These are phyloP conservation scores for Eufriesea mexicana DNA, from an alignment of 1,140 invertebrate genomes.

Conservation along the genomic window DNA sequence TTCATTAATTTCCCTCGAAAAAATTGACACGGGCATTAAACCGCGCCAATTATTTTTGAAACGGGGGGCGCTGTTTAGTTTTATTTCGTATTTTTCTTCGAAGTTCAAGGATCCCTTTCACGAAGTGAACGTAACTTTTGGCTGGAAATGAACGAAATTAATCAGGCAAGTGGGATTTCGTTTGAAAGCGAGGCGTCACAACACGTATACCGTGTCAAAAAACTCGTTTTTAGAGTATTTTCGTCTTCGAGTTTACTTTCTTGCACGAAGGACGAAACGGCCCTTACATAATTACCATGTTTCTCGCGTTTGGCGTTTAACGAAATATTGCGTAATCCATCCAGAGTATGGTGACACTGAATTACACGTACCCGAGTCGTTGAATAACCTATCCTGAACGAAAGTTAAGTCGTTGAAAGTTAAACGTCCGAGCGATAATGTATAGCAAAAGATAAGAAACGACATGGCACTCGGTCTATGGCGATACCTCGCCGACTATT, in stretches of 20 bases:
- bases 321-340: background rate
- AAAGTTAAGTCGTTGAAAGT: background rate
- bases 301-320: background rate
- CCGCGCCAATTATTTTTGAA: background rate
- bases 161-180: background rate
- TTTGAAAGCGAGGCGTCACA: background rate
- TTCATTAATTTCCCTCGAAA: background rate
- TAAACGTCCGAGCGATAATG: background rate
- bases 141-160: background rate
- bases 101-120: no score
- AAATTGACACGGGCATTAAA: background rate
- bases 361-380: background rate
- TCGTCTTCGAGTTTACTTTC: background rate
- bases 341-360: background rate
- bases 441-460: background rate
- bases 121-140: background rate
- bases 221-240: background rate
- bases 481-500: background rate
- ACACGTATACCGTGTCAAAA: background rate
- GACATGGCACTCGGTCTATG: background rate
- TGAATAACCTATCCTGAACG: slow-evolving; percentile 10
- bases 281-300: slow-evolving; percentile 27
- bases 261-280: background rate
- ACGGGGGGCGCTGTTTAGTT: background rate
- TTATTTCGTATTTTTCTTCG: background rate